Evolutionary conservation across 2,797 vertebrate genomes (phyloP), one percentile per base, ranked within the genome.

Genomic region (Halcyon leucocephala): DNA sequence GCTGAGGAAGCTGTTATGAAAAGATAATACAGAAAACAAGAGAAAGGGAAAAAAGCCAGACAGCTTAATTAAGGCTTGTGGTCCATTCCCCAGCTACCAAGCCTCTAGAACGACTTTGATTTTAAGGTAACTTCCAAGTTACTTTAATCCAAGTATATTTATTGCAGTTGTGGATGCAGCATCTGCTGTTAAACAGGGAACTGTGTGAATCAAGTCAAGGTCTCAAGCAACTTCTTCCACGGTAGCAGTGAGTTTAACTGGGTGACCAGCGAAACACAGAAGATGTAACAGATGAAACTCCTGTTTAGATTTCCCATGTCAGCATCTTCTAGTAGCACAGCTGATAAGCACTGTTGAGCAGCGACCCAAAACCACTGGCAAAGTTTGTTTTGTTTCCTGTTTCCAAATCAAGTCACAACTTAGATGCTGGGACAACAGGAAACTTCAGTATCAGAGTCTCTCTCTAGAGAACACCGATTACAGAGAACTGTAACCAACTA

Each of bases 331-430:
- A 76, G 49, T 4, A 87, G 72, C 62, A 62, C 54, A 91, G 60
- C 70, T 60, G 77, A 71, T 73, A 84, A 92, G 44, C 28, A 49
- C 14, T 12, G 1, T 70, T 71, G n/a, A 82, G 77, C 55, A 67
- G 51, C 0, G 0, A 67, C 69, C 54, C 65, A 82, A 88, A 83
- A 86, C 33, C 67, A 82, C 21, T 1, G 5, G 33, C 73, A 86
- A 74, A 89, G 42, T 69, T 81, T 91, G 26, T 42, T 88, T 86
- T 91, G 46, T 76, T 96, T 97, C 94, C 95, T 85, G 71, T 94
- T 89, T 93, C 90, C 78, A 86, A 90, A 86, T 72, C 60, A 95
- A 93, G 73, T 51, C 73, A 90, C 87, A 96, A 25, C n/a, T 84
- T 29, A 61, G 73, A 93, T 77, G 62, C 52, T 86, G 64, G 87